phyloP scores from a whole-genome alignment of 2,888 invertebrate genomes.

The Drosophila atripex region DNA sequence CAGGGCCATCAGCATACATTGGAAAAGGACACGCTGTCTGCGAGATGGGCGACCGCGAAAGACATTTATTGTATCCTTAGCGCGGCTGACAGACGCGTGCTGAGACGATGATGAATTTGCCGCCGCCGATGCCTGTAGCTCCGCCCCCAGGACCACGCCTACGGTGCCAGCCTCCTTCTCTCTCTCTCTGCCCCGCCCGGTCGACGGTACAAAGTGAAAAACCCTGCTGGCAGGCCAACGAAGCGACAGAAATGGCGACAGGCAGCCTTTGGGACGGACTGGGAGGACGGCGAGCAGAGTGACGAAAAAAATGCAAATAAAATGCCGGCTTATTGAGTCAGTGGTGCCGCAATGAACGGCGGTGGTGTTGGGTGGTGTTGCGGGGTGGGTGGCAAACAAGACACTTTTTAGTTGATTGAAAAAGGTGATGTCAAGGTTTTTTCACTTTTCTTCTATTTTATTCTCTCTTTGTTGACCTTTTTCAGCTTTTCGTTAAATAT shows the following conservation, averaged over 20 bases:
- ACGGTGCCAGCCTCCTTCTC: not conserved
- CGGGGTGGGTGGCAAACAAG: conserved; percentile 34
- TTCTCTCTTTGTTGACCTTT: conserved; percentile 26
- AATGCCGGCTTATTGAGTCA: conserved; percentile 74
- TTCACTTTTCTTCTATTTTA: conserved; percentile 13
- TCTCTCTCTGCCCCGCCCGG: not conserved
- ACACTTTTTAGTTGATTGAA: conserved; percentile 72
- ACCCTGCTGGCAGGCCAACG: conserved; percentile 47
- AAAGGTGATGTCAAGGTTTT: conserved; percentile 65
- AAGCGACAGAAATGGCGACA: conserved; percentile 51
- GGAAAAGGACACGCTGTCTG: conserved; percentile 36
- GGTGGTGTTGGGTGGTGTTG: not conserved
- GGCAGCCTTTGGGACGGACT: conserved; percentile 33
- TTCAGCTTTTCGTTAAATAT: conserved; percentile 25
- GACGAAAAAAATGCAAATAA: conserved; percentile 76
- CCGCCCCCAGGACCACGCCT: conserved; percentile 6
- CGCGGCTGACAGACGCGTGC: conserved; percentile 76
- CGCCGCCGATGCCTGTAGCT: conserved; percentile 29
- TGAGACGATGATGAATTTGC: conserved; percentile 79
- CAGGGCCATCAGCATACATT: conserved; percentile 40
- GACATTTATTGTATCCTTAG: conserved; percentile 79
- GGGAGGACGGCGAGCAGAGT: conserved; percentile 45
- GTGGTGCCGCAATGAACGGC: conserved; percentile 24
- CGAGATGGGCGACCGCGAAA: conserved; percentile 63
- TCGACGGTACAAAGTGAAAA: conserved; percentile 45